phyloP scores from a whole-genome alignment of 1,140 invertebrate genomes.

The Scaptomyza montana region DNA sequence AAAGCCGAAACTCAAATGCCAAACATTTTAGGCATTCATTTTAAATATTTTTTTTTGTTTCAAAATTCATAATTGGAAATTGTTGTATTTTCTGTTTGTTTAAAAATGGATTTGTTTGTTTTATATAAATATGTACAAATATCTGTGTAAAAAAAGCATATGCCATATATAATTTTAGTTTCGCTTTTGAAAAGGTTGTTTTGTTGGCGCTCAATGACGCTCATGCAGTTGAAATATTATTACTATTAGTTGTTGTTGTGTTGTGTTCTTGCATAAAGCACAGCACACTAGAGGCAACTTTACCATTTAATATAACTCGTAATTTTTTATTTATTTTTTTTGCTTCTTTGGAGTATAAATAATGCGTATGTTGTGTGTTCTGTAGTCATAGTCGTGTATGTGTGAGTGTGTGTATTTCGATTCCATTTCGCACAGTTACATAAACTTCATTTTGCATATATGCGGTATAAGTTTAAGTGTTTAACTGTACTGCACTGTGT shows the following conservation, averaged over 20 bases:
- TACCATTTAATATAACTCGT: conserved; percentile 71
- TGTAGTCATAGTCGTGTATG: not conserved
- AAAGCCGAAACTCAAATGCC: conserved; percentile 61
- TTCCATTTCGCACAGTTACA: conserved; percentile 59
- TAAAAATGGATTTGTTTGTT: conserved; percentile 35
- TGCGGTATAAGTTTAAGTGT: conserved; percentile 33
- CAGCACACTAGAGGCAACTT: conserved; percentile 70
- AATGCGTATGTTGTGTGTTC: conserved; percentile 57
- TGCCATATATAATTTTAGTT: conserved; percentile 53
- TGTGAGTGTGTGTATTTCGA: conserved; percentile 62
- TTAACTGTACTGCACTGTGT: conserved; percentile 33
- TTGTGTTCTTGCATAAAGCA: conserved; percentile 56
- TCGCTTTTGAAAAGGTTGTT: conserved; percentile 29
- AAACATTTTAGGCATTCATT: conserved; percentile 49
- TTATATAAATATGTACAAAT: conserved; percentile 76
- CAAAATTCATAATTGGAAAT: conserved; percentile 46
- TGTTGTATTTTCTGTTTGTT: conserved; percentile 29
- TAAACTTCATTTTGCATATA: conserved; percentile 60
- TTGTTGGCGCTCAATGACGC: conserved; percentile 31
- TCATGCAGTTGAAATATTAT: conserved; percentile 52
- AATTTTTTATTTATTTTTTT: conserved; percentile 66
- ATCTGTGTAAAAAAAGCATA: conserved; percentile 70
- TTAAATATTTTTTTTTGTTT: conserved; percentile 37
- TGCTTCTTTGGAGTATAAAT: conserved; percentile 81
- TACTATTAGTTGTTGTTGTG: conserved; percentile 46